A percentile compares a stretch with the other conserved stretches of the same genome.
phyloP scores from a whole-genome alignment of 1,140 invertebrate genomes.

The Drosophila trapezifrons region DNA sequence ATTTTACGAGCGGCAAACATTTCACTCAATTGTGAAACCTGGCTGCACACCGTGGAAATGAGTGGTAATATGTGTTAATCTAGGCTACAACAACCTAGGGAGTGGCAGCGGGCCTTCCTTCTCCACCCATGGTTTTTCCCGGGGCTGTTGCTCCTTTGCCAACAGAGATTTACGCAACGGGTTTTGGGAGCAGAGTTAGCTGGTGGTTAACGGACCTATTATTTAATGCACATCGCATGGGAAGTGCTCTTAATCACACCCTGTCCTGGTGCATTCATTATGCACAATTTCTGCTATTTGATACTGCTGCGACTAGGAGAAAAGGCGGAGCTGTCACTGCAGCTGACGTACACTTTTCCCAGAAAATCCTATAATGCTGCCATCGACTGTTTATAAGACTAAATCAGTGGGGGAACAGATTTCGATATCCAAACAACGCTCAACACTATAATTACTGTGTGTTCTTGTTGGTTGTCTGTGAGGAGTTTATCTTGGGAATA shows the following conservation, averaged over 20 bases:
- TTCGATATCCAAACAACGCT: conserved; percentile 10
- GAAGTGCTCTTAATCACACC: conserved; percentile 1
- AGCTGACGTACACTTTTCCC: neutral
- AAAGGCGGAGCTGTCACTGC: neutral
- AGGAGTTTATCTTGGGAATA: conserved; percentile 24
- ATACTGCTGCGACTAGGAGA: no score
- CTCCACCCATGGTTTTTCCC: neutral
- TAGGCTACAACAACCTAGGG: conserved; percentile 1
- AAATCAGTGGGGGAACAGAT: no score
- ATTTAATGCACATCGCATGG: conserved; percentile 5
- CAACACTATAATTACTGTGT: conserved; percentile 1
- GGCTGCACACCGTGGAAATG: conserved; percentile 15
- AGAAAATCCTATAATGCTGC: neutral
- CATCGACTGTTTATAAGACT: neutral
- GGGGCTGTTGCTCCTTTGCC: conserved; percentile 11
- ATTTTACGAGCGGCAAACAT: conserved; percentile 34
- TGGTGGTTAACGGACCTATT: neutral
- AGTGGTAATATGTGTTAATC: conserved; percentile 31
- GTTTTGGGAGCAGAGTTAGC: conserved; percentile 2
- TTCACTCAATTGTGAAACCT: conserved; percentile 30
- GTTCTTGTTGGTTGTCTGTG: neutral
- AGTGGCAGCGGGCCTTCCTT: conserved; percentile 7
- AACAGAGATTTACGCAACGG: conserved; percentile 5
- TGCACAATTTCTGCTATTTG: neutral
- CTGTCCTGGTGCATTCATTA: conserved; percentile 2